Base-by-base conservation (phyloP, 2,888 invertebrate species). In the Serrognathus titanus region DNA sequence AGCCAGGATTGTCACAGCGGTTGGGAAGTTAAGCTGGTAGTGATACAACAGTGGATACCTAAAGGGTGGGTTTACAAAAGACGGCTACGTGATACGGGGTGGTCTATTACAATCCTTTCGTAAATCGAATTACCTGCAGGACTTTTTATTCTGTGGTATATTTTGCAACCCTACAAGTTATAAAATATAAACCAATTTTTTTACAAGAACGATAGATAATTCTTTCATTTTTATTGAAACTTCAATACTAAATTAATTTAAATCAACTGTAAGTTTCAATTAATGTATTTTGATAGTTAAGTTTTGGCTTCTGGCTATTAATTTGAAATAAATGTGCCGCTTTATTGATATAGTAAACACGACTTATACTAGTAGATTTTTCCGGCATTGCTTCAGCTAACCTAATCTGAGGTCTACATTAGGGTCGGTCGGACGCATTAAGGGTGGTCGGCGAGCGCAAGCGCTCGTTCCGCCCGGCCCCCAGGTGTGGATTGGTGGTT, bases 1-100 rank as follows among this genome's bases (percentile, higher is more conserved):
- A 69, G 72, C 58, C 72, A 69, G 74, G 73, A 75, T 75, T 75
- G 77, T 76, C 76, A 76, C 75, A 75, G 75, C 74, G 75, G 77
- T 76, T 76, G 71, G 69, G 69, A 74, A 74, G 72, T 71, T 73
- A 75, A 75, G 71, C 72, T 72, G 71, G 71, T 71, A 71, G 71
- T 70, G 68, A 71, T 70, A 70, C 63, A 60, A 61, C 55, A 58
- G 53, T 53, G 56, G 65, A 64, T 68, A 67, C 67, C 67, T 69
- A 66, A 67, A 67, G 70, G 70, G 70, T 68, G 68, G 66, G 56
- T 56, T 61, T 54, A 49, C 54, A 53, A 53, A 56, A 61, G 58
- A 58, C 56, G 55, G 58, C 55, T 58, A 56, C 53, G 45, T 45
- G 55, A 55, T 55, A 55, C 55, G 49, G 55, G 55, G 45, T 55